Evolutionary conservation across 2,797 vertebrate species (phyloP).

Genomic region (Nyctibius grandis): DNA sequence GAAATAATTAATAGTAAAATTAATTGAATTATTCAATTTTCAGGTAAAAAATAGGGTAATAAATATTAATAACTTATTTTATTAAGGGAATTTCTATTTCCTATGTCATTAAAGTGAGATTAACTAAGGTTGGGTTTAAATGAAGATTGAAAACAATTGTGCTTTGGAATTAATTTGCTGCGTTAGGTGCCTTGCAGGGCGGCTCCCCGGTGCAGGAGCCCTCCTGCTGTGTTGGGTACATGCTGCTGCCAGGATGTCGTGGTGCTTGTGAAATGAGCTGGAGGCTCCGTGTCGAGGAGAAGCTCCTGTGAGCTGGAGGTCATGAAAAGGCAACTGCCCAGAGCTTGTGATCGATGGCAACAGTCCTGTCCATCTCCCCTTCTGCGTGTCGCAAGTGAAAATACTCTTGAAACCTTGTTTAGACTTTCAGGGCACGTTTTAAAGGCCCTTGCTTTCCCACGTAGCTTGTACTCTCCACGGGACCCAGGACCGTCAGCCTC

Average conservation of each 20-base stretch:
- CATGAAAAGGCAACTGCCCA: rapidly evolving
- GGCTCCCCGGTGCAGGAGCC: not conserved
- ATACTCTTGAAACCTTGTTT: not conserved
- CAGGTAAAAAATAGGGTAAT: constrained; percentile 86
- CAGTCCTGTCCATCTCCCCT: not conserved
- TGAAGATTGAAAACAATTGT: constrained; percentile 77
- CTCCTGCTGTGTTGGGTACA: not conserved
- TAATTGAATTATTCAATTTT: constrained; percentile 92
- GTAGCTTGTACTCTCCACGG: rapidly evolving
- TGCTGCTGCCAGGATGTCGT: not conserved
- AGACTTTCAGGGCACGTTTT: not conserved
- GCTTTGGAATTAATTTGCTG: constrained; percentile 72
- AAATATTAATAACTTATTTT: constrained; percentile 93
- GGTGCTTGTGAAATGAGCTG: not conserved
- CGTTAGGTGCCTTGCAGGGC: constrained; percentile 6
- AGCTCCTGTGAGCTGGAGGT: not conserved
- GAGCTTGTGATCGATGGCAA: not conserved
- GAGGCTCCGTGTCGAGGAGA: not conserved
- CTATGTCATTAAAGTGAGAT: constrained; percentile 79
- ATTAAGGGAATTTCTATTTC: constrained; percentile 82
- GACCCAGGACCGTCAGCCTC: not conserved
- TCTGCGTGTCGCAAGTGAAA: not conserved
- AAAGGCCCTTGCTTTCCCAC: not conserved
- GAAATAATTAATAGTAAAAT: constrained; percentile 91
- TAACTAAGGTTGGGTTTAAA: constrained; percentile 72